These are phyloP conservation scores for Drosophila kohkoa DNA, from an alignment of 1,140 invertebrate species.

Conservation along the genomic window DNA sequence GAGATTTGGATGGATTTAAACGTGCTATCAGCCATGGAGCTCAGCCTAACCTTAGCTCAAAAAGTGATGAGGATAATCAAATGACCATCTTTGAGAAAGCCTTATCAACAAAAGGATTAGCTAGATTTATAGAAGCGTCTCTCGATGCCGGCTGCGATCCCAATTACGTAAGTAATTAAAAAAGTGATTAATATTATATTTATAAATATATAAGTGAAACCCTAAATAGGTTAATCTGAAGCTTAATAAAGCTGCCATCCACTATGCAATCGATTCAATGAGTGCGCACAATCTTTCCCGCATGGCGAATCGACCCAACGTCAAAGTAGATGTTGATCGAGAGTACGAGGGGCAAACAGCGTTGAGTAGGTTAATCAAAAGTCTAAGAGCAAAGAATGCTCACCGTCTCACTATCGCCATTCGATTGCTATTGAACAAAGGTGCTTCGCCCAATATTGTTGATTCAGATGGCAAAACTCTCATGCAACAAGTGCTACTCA, in stretches of 20 bases:
- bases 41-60: not conserved
- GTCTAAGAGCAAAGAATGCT: not conserved
- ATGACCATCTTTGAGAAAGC: conserved; percentile 15
- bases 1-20: not conserved
- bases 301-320: not conserved
- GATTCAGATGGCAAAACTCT: not conserved
- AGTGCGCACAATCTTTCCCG: not conserved
- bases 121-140: not conserved
- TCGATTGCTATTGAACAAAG: not conserved
- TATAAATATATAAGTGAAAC: not conserved
- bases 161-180: conserved; percentile 17
- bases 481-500: not conserved
- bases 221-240: not conserved
- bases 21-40: not conserved
- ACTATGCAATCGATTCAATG: conserved; percentile 6
- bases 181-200: not conserved
- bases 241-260: conserved; percentile 7
- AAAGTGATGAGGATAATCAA: no score
- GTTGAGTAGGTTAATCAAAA: conserved; percentile 1
- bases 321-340: not conserved
- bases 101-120: not conserved
- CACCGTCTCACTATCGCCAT: not conserved
- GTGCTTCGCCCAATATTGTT: not conserved
- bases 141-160: conserved; percentile 1
- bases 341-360: not conserved